Evolutionary conservation across 2,113 vertebrate genomes (phyloP).

Genomic region (Piprites chloris): DNA sequence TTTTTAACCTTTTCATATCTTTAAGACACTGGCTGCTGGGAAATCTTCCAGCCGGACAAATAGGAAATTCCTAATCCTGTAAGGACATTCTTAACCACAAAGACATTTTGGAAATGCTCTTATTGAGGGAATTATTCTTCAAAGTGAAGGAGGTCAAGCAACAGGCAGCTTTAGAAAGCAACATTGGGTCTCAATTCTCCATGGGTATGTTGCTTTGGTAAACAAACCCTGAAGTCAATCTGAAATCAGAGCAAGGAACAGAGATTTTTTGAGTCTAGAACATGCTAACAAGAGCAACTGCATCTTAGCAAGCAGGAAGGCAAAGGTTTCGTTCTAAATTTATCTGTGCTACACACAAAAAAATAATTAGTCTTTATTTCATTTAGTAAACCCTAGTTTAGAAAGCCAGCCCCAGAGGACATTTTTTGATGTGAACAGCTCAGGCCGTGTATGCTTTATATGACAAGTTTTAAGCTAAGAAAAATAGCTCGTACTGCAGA

Average conservation of each 20-base stretch:
- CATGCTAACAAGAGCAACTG: neutral
- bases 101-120: neutral
- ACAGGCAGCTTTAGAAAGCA: neutral
- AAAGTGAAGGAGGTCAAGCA: neutral
- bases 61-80: neutral
- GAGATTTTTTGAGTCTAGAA: neutral
- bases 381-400: neutral
- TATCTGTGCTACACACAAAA: neutral
- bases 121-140: neutral
- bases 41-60: neutral
- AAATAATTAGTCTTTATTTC: neutral
- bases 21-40: neutral
- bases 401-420: neutral
- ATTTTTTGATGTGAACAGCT: neutral
- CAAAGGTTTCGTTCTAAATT: neutral
- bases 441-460: neutral
- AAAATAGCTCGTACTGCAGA: neutral
- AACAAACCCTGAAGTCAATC: neutral
- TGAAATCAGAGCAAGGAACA: neutral
- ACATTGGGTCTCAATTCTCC: neutral
- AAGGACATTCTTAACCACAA: neutral
- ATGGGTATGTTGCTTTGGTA: neutral
- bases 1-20: neutral
- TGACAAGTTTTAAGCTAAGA: neutral
- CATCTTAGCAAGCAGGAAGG: neutral